Evolutionary conservation across 2,888 invertebrate species (phyloP).

Genomic region (Drosophila flavopinicola): DNA sequence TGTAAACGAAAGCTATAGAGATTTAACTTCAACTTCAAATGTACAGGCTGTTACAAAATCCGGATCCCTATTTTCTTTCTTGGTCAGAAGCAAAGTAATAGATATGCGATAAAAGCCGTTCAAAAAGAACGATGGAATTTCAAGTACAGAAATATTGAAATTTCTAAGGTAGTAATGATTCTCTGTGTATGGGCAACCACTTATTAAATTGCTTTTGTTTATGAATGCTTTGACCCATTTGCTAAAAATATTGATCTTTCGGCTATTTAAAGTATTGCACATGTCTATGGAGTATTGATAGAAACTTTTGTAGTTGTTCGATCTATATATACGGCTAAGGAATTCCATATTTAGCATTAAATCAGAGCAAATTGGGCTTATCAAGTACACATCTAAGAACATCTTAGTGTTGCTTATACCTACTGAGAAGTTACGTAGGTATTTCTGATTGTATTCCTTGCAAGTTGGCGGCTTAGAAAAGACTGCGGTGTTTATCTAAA

Average conservation of each 20-base stretch:
- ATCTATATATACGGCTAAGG: constrained; percentile 6
- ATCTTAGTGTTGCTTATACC: neutral
- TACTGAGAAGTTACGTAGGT: constrained; percentile 8
- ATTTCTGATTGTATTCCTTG: constrained; percentile 4
- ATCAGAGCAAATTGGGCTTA: constrained; percentile 2
- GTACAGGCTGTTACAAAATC: constrained; percentile 2
- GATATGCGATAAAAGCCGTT: constrained; percentile 14
- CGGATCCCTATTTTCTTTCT: neutral
- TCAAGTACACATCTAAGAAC: constrained; percentile 8
- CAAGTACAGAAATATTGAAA: constrained; percentile 23
- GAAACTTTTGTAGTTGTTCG: constrained; percentile 13
- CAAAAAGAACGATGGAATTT: constrained; percentile 44
- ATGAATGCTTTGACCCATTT: constrained; percentile 50
- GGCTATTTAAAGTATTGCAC: constrained; percentile 10
- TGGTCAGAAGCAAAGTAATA: neutral
- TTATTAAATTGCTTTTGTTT: constrained; percentile 56
- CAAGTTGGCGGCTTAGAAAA: constrained; percentile 4
- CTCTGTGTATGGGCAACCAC: constrained; percentile 52
- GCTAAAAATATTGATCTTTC: constrained; percentile 38
- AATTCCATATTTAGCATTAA: constrained; percentile 17
- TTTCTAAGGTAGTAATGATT: constrained; percentile 47
- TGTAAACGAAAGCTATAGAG: neutral
- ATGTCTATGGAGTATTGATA: constrained; percentile 20
- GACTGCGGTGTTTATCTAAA: neutral
- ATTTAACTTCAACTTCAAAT: constrained; percentile 1